Base-by-base conservation (phyloP, 2,113 vertebrate species). In the Onychostoma macrolepis region DNA sequence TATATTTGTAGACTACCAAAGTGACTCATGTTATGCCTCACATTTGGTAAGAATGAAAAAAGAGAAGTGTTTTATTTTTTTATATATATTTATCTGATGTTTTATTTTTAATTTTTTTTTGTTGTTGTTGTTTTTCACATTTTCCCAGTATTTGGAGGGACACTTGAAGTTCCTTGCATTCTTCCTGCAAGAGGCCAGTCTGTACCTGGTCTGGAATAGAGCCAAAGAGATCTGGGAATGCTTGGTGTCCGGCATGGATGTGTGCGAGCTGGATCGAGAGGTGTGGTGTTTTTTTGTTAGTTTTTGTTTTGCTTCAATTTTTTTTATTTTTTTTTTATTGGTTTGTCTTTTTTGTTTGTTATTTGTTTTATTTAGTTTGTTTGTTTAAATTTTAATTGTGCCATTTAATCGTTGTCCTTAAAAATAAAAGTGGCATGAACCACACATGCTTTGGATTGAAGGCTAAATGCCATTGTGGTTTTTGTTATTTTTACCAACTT, bases 161-260 rank as follows among this genome's bases (percentile, higher is more conserved):
- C 98, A 99, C 93, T 94, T 99, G 92, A 98, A 97, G 94, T 99
- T 99, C 95, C 94, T 99, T 93, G 98, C 98, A 5, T 99, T 99
- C 95, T 99, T 99, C 94, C 97, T 99, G 80, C 98, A 99, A 96
- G 98, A 99, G 95, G 98, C 98, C 89, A 99, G 97, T 78, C 94
- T 99, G 24, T 99, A 99, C 93, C 96, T 99, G 89, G 97, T 97
- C 83, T 99, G 98, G 98, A 99, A 98, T 94, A 94, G 98, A 87
- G 98, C 98, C 92, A 98, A 97, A 89, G 98, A 99, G 93, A 96
- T 99, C 87, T 99, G 98, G 98, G 98, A 99, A 90, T 99, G 98
- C 90, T 96, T 99, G 85, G 98, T 99, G 77, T 98, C 98, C 0
- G 97, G 98, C 86, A 96, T 97, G 12, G 98, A 99, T 86, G 97